phyloP scores from a whole-genome alignment of 2,888 invertebrate genomes.

The Megamerina dolium region DNA sequence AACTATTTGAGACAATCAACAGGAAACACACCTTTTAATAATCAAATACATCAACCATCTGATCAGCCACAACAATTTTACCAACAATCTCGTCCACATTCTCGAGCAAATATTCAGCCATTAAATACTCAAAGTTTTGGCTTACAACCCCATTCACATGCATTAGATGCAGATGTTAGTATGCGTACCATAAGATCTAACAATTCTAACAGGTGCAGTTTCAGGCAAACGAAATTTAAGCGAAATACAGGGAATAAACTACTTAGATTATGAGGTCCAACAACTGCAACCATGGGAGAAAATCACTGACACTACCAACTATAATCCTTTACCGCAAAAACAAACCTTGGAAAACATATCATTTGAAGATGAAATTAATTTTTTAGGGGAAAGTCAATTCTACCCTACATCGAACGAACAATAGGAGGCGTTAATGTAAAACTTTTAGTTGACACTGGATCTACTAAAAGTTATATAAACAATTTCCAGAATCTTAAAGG shows the following conservation, averaged over 20 bases:
- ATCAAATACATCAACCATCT: not conserved
- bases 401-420: conserved; percentile 7
- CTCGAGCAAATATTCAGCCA: not conserved
- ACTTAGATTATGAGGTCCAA: conserved; percentile 5
- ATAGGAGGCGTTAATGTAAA: conserved; percentile 7
- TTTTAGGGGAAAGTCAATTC: conserved; percentile 12
- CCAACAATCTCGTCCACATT: not conserved
- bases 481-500: conserved; percentile 8
- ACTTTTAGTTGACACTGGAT: conserved; percentile 15
- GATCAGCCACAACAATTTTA: not conserved
- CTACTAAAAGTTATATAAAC: conserved; percentile 18
- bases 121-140: not conserved
- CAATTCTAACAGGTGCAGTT: not conserved
- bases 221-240: conserved; percentile 2
- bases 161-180: conserved; percentile 9
- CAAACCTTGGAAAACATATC: not conserved
- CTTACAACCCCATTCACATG: not conserved
- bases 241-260: conserved; percentile 11
- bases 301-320: not conserved
- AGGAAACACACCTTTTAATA: not conserved
- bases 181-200: not conserved
- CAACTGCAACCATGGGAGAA: not conserved
- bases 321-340: not conserved
- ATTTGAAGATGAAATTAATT: conserved; percentile 13
- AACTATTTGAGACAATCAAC: not conserved